Conservation (phyloP, 2,797 vertebrate genomes). For the Merluccius polli region DNA sequence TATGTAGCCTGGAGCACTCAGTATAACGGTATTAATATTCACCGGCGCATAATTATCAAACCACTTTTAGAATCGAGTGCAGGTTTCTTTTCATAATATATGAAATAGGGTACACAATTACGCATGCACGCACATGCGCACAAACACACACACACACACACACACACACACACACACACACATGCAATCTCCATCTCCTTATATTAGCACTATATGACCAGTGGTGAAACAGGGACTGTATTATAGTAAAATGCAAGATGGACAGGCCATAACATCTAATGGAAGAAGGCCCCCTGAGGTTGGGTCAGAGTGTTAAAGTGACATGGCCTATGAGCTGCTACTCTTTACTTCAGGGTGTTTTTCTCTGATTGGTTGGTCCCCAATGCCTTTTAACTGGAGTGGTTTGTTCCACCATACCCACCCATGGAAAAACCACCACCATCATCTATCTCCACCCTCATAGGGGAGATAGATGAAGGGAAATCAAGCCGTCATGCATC, state of each 20-base stretch:
- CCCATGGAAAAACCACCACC: no score
- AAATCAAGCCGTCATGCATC: no score
- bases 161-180: neutral
- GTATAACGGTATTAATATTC: slow-evolving; percentile 15
- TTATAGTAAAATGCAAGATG: neutral
- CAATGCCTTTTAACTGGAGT: neutral
- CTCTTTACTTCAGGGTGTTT: neutral
- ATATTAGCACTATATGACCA: no score
- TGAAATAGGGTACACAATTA: neutral
- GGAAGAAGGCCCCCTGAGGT: neutral
- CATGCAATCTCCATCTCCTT: neutral
- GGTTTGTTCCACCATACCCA: neutral
- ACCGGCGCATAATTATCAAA: slow-evolving; percentile 38
- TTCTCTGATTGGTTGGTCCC: neutral
- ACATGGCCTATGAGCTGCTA: neutral
- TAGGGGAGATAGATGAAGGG: no score
- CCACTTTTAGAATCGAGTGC: slow-evolving; percentile 32
- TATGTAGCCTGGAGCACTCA: slow-evolving; percentile 21
- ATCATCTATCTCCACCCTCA: no score
- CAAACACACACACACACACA: neutral
- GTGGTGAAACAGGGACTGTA: neutral
- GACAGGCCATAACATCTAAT: neutral
- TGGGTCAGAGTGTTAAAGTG: neutral
- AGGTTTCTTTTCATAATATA: slow-evolving; percentile 14
- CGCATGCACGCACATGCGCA: neutral